Conservation (phyloP, 2,888 invertebrate genomes). For the Ophonus ardosiacus region DNA sequence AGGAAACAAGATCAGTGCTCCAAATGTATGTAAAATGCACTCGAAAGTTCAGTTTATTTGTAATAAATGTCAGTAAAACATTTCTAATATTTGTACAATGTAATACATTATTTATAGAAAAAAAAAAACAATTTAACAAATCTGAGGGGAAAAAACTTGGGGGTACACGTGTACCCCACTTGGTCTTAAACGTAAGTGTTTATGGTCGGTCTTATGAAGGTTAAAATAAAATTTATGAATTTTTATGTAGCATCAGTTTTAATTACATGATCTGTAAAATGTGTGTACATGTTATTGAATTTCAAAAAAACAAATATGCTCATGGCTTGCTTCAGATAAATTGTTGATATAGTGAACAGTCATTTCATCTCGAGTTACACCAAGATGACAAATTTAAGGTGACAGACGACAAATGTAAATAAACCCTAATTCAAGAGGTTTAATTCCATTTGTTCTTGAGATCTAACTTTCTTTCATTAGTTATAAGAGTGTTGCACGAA, state of each 20-base stretch:
- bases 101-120: too few relatives aligned
- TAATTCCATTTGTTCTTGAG: conserved; percentile 20
- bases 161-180: too few relatives aligned
- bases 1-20: too few relatives aligned
- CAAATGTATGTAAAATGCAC: too few relatives aligned
- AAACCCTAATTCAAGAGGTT: background rate
- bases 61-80: too few relatives aligned
- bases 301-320: background rate
- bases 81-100: too few relatives aligned
- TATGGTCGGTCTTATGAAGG: too few relatives aligned
- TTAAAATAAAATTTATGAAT: too few relatives aligned
- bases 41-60: too few relatives aligned
- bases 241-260: background rate
- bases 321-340: background rate
- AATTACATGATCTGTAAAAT: conserved; percentile 1
- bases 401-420: conserved; percentile 16
- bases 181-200: too few relatives aligned
- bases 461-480: conserved; percentile 20
- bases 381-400: background rate
- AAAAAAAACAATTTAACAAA: too few relatives aligned
- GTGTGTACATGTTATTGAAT: background rate
- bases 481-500: background rate
- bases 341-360: background rate
- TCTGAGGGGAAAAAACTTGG: too few relatives aligned
- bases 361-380: background rate